Evolutionary conservation across 2,113 vertebrate genomes (phyloP).

Genomic region (Numenius arquata): DNA sequence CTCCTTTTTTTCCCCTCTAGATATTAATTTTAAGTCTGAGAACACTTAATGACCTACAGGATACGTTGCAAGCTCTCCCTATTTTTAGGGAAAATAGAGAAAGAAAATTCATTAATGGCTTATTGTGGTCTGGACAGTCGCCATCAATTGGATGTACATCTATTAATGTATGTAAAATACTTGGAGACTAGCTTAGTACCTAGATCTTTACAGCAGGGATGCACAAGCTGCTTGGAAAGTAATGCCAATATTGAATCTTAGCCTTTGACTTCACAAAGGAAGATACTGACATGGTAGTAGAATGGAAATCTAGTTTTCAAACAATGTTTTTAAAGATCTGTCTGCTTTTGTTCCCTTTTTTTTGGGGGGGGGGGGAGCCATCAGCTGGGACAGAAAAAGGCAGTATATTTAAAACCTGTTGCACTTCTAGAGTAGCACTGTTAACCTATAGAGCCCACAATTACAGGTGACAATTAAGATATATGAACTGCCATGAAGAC

Average conservation of each 20-base stretch:
- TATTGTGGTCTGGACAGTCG: not conserved
- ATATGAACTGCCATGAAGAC: not conserved
- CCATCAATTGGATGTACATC: not conserved
- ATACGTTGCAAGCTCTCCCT: not conserved
- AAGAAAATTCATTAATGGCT: not conserved
- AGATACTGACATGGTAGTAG: not conserved
- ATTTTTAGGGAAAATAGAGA: not conserved
- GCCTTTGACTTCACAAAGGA: not conserved
- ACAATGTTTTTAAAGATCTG: not conserved
- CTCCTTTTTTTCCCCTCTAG: not conserved
- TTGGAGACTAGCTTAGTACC: not conserved
- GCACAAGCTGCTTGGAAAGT: not conserved
- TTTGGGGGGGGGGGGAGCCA: not conserved
- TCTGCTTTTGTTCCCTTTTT: not conserved
- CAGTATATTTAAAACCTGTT: not conserved
- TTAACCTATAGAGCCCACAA: not conserved
- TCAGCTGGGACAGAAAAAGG: not conserved
- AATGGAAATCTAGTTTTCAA: not conserved
- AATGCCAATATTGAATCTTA: not conserved
- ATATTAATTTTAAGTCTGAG: not conserved
- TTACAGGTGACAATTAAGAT: not conserved
- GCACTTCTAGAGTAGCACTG: not conserved
- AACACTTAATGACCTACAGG: not conserved
- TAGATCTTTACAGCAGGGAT: not conserved
- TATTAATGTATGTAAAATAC: not conserved